Evolutionary conservation across 2,797 vertebrate species (phyloP), one percentile per base, ranked within the genome.

Genomic region (Microtus agrestis): DNA sequence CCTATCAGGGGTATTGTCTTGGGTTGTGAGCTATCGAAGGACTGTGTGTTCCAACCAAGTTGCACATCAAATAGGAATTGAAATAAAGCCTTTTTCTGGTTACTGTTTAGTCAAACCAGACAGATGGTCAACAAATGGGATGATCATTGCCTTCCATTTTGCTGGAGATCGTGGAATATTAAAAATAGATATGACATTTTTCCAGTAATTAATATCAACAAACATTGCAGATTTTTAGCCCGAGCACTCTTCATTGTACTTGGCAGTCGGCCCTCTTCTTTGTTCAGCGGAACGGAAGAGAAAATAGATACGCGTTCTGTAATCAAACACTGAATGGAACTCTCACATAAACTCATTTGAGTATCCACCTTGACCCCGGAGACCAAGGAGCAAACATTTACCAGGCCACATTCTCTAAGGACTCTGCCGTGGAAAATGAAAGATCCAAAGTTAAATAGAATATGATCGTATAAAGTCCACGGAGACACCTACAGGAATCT

Each of bases 291-390:
- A 94, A 87, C 31, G n/a, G 19, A 46, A 90, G 79, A 89, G 80
- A 94, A 97, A 90, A 54, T 31, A 40, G 37, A 76, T 31, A 78
- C 1, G 34, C 7, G 7, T 59, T 95, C 51, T 71, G 14, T 31
- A 85, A 82, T 71, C 63, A 95, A 95, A 96, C 34, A 61, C 19
- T 43, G 46, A 87, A 59, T 13, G 73, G 13, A 89, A 2, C 27
- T 86, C 76, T 9, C 29, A 90, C 85, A 79, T 78, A 81, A 95
- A 79, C 3, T 69, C 34, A 65, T 79, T 56, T 79, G n/a, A 77
- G 89, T 96, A 92, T 90, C 97, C 61, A n/a, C 31, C 92, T 93
- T 92, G 76, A 88, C 67, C 59, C 31, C 76, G 59, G 40, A 84
- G 40, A 95, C 85, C 80, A 86, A 94, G 71, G 29, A 94, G 73